Evolutionary conservation across 2,113 vertebrate genomes (phyloP), one percentile per base, ranked within the genome.

Genomic region (Oceanites oceanicus): DNA sequence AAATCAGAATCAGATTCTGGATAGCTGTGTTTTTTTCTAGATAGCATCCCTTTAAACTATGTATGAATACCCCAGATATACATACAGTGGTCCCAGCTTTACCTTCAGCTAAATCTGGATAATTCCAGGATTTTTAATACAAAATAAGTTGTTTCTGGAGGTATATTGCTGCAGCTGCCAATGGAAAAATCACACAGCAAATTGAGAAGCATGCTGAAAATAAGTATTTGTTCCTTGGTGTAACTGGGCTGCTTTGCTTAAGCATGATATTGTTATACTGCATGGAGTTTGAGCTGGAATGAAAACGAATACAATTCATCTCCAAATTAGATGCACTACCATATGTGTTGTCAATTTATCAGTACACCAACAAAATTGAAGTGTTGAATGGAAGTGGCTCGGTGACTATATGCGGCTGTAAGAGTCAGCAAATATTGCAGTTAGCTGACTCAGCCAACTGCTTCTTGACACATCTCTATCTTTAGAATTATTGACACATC

Each of bases 401-500:
- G 1, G 73, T 36, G 90, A 76, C 82, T 65, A 59, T 65, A 72
- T 38, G 86, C 0, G 7, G 58, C n/a, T 91, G 75, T 76, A 92
- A 94, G 72, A 94, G 90, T 96, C 97, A 97, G 92, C 90, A 95
- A 95, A 93, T 93, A 89, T 36, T 85, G 30, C 56, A 84, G 85
- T 59, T 71, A 95, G 94, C 94, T 90, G 96, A 97, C 92, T 96
- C 96, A 97, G 94, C 80, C 77, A 84, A 93, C 73, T 81, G 58
- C 87, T 91, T 67, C 58, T 91, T 86, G 95, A 80, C 78, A 85
- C 77, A 86, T 95, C 88, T 95, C 96, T 91, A 71, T 96, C 68
- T 80, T 94, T 71, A 55, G n/a, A 71, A 85, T 94, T 91, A 92
- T 94, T 79, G 92, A 90, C 90, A 79, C 10, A 62, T 62, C 86